Evolutionary conservation across 2,113 vertebrate genomes (phyloP).

Genomic region (Hassar affinis): DNA sequence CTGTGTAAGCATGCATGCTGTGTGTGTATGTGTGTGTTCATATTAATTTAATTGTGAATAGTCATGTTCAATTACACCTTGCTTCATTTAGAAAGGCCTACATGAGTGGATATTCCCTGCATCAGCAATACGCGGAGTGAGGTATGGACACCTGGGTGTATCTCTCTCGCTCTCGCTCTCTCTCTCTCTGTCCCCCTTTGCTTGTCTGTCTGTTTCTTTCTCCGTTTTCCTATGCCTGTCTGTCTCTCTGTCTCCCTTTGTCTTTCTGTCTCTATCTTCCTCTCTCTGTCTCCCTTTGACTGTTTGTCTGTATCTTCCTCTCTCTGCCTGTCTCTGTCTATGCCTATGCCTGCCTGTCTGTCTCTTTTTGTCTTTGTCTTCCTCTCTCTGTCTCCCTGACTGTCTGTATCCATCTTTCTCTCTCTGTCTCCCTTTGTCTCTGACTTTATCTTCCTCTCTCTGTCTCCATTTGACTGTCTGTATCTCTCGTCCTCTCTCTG

Average conservation of each 20-base stretch:
- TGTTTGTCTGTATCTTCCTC: no score
- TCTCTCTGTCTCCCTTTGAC: conserved; percentile 1
- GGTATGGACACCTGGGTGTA: conserved; percentile 64
- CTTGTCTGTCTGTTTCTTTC: background rate
- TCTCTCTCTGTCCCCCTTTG: background rate
- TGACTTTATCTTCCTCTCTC: no score
- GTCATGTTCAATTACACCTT: background rate
- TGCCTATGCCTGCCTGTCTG: no score
- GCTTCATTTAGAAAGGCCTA: conserved; percentile 72
- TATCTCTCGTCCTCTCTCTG: background rate
- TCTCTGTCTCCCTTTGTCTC: no score
- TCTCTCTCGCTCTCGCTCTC: background rate
- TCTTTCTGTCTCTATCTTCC: background rate
- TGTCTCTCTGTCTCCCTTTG: no score
- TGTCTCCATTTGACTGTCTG: no score
- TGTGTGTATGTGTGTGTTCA: background rate
- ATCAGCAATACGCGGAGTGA: conserved; percentile 81
- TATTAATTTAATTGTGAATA: background rate
- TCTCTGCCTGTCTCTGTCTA: no score
- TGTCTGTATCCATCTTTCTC: no score
- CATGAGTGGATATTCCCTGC: conserved; percentile 82
- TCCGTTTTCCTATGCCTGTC: background rate
- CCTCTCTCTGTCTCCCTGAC: no score
- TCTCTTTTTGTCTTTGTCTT: no score
- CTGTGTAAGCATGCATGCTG: no score